phyloP scores from a whole-genome alignment of 2,797 vertebrate species.

The Gymnothorax javanicus region DNA sequence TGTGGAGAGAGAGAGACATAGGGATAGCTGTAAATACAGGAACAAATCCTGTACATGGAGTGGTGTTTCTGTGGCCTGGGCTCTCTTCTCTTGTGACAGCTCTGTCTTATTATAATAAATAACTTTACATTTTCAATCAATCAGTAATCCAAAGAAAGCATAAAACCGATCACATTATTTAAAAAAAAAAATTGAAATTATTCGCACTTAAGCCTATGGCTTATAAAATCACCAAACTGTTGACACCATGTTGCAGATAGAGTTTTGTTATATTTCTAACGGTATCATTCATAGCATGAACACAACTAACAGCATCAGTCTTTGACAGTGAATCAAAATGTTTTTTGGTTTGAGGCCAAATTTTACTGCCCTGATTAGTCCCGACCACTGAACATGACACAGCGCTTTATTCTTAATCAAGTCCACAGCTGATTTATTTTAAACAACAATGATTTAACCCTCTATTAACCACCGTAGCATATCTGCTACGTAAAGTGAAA shows the following conservation, averaged over 20 bases:
- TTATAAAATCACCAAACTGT: too few species aligned
- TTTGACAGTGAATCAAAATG: conserved; percentile 26
- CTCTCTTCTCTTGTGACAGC: neutral
- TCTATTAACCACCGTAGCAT: too few species aligned
- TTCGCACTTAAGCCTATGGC: too few species aligned
- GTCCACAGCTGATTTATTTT: neutral
- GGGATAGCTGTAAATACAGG: conserved; percentile 53
- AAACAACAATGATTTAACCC: too few species aligned
- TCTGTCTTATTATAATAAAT: neutral
- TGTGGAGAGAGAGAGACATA: conserved; percentile 55
- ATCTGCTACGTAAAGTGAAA: too few species aligned
- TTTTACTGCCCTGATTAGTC: neutral
- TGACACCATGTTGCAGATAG: conserved; percentile 7
- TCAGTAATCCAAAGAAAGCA: neutral
- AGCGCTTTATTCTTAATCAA: neutral
- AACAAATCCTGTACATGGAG: conserved; percentile 2
- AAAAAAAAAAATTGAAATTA: too few species aligned
- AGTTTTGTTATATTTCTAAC: conserved; percentile 1
- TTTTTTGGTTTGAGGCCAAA: conserved; percentile 16
- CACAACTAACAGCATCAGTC: conserved; percentile 42
- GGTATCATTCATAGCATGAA: neutral
- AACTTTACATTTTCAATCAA: neutral
- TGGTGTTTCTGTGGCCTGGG: conserved; percentile 13
- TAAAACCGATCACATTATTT: neutral
- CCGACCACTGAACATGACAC: neutral